Evolutionary conservation across 2,888 invertebrate species (phyloP).

Genomic region (Rhingia campestris): DNA sequence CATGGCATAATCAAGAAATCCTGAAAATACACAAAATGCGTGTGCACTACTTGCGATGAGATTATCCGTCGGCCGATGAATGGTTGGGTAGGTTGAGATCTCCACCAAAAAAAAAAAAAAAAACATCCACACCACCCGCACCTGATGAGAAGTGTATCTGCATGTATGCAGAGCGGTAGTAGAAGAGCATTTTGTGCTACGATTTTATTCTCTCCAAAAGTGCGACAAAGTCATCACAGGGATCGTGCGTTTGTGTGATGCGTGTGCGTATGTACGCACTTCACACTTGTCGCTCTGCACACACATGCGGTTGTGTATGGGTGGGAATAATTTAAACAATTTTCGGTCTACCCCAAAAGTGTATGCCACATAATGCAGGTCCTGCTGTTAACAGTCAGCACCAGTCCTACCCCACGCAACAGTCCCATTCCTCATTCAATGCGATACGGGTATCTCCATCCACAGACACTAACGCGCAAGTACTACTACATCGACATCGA

Average conservation of each 20-base stretch:
- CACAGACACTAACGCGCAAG: conserved; percentile 18
- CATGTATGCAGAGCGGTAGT: conserved; percentile 24
- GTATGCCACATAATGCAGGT: conserved; percentile 74
- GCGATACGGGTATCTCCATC: conserved; percentile 4
- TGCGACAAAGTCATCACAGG: conserved; percentile 67
- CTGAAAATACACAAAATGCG: conserved; percentile 43
- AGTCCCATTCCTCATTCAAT: conserved; percentile 26
- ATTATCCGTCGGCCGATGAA: conserved; percentile 52
- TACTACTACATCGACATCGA: conserved; percentile 39
- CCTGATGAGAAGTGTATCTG: background rate
- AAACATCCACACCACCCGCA: background rate
- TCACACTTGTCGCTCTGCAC: conserved; percentile 51
- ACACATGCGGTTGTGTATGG: conserved; percentile 73
- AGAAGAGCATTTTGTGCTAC: conserved; percentile 41
- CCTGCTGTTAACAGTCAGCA: conserved; percentile 67
- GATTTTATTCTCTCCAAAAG: conserved; percentile 68
- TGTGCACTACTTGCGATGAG: conserved; percentile 41
- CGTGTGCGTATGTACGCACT: conserved; percentile 58
- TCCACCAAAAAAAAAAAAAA: too few relatives aligned
- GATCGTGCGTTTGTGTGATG: conserved; percentile 55
- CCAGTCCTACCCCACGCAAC: conserved; percentile 70
- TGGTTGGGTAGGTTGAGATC: background rate
- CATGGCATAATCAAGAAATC: conserved; percentile 64
- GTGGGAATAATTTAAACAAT: conserved; percentile 73
- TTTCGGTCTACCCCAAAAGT: conserved; percentile 74